Base-by-base conservation (phyloP, 2,113 vertebrate species). In the Lophochroa leadbeateri region DNA sequence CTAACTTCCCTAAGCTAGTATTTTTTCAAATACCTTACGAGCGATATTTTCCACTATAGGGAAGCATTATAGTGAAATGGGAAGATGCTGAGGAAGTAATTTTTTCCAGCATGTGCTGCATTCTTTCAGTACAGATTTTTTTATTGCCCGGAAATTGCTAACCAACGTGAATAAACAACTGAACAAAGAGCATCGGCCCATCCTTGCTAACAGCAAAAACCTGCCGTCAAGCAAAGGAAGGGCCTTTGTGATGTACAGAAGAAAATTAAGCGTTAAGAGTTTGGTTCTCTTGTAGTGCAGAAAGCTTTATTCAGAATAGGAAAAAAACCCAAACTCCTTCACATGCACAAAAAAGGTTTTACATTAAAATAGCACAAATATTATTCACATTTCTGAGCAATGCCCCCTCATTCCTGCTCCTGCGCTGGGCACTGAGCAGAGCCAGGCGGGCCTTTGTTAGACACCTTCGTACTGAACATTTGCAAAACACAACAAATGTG, bases 111-210 rank as follows among this genome's bases (percentile, higher is more conserved):
- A 43, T 86, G 77, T 78, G 46, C 92, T 90, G 85, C 87, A 84
- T 97, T 95, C 83, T 93, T 95, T 92, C 93, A 93, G 72, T 85
- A 72, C 28, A 24, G 17, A 14, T 43, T 88, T 84, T 89, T 94
- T 87, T 86, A 92, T 96, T 96, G 88, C 82, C 87, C 1, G 11
- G 89, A 96, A 86, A 92, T 96, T 96, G 91, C 92, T 71, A 95
- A 81, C 50, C 75, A 41, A 23, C 2, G 5, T 83, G 91, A 94
- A 94, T 88, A 91, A 93, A 83, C 46, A 78, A 60, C 69, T 49
- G 86, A 94, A 96, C 92, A 97, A 96, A 96, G 90, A 53, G 35
- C 92, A 27, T 27, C 1, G 1, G 75, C 80, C 92, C 57, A 10
- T 55, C 86, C 57, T 65, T 37, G 55, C 82, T 61, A 61, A n/a